Conservation (phyloP, 2,113 vertebrate genomes). For the Crotophaga sulcirostris region DNA sequence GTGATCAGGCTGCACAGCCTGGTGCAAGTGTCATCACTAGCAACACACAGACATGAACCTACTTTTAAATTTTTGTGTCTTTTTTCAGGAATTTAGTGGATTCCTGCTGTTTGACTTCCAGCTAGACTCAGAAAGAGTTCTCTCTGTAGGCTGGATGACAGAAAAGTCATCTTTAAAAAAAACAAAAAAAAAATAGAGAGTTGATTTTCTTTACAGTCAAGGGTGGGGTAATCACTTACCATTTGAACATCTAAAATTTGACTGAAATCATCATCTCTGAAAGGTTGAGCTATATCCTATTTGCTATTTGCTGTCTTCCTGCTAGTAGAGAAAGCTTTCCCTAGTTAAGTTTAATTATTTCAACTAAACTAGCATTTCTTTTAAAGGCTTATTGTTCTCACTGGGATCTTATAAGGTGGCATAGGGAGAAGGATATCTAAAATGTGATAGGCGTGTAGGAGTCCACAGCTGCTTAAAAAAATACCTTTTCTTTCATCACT, state of each 20-base stretch:
- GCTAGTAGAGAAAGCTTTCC: background rate
- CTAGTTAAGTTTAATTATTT: background rate
- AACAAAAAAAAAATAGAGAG: background rate
- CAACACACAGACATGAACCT: background rate
- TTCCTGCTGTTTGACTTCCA: background rate
- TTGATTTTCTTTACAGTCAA: background rate
- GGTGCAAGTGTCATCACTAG: background rate
- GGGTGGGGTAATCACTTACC: background rate
- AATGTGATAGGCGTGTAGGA: background rate
- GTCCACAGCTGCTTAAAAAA: background rate
- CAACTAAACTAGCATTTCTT: background rate
- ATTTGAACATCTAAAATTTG: background rate
- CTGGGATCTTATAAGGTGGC: background rate
- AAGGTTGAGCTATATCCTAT: background rate
- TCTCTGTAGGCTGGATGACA: background rate
- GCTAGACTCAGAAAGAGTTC: background rate
- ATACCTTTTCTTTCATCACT: background rate
- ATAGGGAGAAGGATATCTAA: background rate
- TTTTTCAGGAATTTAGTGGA: background rate
- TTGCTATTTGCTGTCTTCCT: background rate
- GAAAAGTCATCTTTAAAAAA: background rate
- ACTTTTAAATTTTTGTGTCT: background rate
- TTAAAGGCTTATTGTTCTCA: background rate
- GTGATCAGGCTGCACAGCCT: background rate
- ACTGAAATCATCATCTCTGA: background rate